Evolutionary conservation across 92 coral and sea anemone species (phyloP).

Genomic region (Phenganax subtilis): DNA sequence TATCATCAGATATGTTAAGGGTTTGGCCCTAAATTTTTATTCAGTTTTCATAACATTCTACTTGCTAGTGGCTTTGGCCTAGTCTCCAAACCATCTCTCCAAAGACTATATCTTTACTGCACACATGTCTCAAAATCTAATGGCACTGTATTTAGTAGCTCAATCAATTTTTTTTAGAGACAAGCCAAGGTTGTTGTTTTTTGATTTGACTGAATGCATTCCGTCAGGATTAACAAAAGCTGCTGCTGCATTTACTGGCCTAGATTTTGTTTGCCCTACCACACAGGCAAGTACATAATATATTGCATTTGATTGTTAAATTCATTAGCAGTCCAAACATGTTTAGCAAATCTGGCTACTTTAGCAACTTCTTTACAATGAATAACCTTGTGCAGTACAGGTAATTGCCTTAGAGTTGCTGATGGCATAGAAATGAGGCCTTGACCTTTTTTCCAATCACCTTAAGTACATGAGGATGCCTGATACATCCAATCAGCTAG

Average conservation of each 20-base stretch:
- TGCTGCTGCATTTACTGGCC: conserved; percentile 49
- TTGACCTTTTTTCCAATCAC: too few species aligned
- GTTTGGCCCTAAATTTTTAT: not conserved
- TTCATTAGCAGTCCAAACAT: not conserved
- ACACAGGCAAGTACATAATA: conserved; percentile 62
- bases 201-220: conserved; percentile 83
- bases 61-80: not conserved
- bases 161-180: conserved; percentile 44
- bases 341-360: too few species aligned
- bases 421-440: too few species aligned
- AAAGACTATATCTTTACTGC: not conserved
- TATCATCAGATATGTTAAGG: not conserved
- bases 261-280: conserved; percentile 84
- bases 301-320: not conserved
- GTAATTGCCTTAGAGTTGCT: too few species aligned
- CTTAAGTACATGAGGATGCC: too few species aligned
- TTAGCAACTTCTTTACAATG: not conserved
- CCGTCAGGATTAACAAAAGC: conserved; percentile 30
- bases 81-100: not conserved
- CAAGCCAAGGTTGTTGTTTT: conserved; percentile 83
- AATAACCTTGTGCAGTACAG: not conserved
- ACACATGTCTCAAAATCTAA: not conserved
- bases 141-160: not conserved
- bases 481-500: too few species aligned
- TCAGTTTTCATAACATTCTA: not conserved